phyloP scores from a whole-genome alignment of 2,888 invertebrate genomes.

The Mycogona germanica region DNA sequence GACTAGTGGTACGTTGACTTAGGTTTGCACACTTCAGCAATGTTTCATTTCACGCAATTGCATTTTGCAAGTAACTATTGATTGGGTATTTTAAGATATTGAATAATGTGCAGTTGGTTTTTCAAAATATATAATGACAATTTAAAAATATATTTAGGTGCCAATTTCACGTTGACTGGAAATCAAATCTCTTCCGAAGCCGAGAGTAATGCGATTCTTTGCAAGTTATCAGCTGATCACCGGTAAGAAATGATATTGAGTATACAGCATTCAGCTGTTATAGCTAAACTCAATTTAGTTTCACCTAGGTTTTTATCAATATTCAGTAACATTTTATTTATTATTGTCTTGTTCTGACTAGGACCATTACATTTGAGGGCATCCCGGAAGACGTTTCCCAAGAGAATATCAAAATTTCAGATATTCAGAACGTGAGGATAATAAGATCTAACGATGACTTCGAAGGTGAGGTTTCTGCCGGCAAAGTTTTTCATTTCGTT shows the following conservation, averaged over 20 bases:
- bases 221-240: slow-evolving; percentile 20
- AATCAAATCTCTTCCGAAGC: background rate
- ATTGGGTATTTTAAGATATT: no score
- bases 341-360: slow-evolving; percentile 1
- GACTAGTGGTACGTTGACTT: slow-evolving; percentile 30
- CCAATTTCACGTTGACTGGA: slow-evolving; percentile 4
- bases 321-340: background rate
- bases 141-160: slow-evolving; percentile 9
- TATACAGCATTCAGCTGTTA: no score
- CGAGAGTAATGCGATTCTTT: slow-evolving; percentile 7
- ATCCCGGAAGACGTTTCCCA: background rate
- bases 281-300: no score
- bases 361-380: slow-evolving; percentile 19
- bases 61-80: background rate
- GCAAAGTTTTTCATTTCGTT: no score
- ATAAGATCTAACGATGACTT: slow-evolving; percentile 7
- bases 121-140: background rate
- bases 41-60: background rate
- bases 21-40: background rate
- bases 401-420: slow-evolving; percentile 8
- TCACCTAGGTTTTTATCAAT: background rate
- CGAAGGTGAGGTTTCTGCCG: slow-evolving; percentile 2
- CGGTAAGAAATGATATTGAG: slow-evolving; percentile 3
- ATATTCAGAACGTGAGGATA: slow-evolving; percentile 9
- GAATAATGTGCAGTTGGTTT: background rate